Evolutionary conservation across 2,113 vertebrate species (phyloP), one percentile per base, ranked within the genome.

Genomic region (Oceanites oceanicus): DNA sequence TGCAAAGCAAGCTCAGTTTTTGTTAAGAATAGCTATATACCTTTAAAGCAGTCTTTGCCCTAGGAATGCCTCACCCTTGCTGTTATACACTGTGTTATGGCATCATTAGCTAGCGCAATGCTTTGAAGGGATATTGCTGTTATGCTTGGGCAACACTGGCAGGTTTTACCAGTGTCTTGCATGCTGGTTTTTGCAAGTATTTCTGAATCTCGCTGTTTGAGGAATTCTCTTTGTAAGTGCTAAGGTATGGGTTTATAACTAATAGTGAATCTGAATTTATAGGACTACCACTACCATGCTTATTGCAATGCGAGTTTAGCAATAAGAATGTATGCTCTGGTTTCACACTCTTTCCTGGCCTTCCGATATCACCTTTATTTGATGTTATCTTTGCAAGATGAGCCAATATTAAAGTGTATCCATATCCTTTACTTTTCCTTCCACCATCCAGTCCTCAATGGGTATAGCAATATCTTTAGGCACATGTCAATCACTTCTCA

Each of bases 71-170:
- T 90, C 70, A 40, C 36, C 49, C 44, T 65, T n/a, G 44, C 73
- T 58, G 20, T 61, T 59, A 32, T 0, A 58, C 0, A 1, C 10
- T 15, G 27, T 6, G 36, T 20, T 55, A 67, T 7, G 13, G 55
- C 66, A 45, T 14, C 7, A 0, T 11, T 29, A 83, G 34, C 40
- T 9, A 21, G 34, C 52, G 26, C 56, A 36, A 2, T 13, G 53
- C 66, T 92, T 86, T 59, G 50, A 90, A 84, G 40, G 23, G 45
- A 34, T n/a, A 34, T 34, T 38, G 9, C 82, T 72, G 23, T 47
- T 23, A 58, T 0, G 1, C 47, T 32, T 32, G 62, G 61, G 38
- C 55, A 92, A 42, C 38, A 16, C 25, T n/a, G 40, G 10, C 30
- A 94, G 45, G 45, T 86, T 94, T 88, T 65, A 59, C 40, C 25